A percentile compares a stretch with the other conserved stretches of the same genome.
Conservation (phyloP, 2,888 invertebrate genomes). For the Cephus runcator region DNA sequence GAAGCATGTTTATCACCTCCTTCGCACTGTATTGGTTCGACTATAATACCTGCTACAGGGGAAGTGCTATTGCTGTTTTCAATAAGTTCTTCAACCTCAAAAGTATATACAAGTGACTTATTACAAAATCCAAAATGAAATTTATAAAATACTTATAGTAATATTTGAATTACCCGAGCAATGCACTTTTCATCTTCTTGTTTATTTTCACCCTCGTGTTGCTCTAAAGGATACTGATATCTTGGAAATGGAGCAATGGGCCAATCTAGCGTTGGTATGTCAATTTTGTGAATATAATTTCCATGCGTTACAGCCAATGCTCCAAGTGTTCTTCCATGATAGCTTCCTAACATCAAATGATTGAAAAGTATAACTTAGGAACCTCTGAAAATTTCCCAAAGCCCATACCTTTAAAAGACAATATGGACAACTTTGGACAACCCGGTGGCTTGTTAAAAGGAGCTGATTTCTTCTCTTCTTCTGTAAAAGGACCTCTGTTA, state of each 20-base stretch:
- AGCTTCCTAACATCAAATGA: constrained; percentile 72
- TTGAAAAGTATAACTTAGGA: not conserved
- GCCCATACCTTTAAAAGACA: constrained; percentile 80
- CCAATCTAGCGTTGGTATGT: constrained; percentile 95
- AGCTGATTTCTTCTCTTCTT: constrained; percentile 82
- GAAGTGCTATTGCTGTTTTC: constrained; percentile 71
- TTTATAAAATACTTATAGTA: constrained; percentile 56
- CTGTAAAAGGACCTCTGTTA: constrained; percentile 76
- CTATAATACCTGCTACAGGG: constrained; percentile 90
- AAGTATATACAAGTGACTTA: constrained; percentile 1
- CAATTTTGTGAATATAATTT: constrained; percentile 95
- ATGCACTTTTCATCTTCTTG: constrained; percentile 82
- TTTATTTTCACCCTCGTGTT: constrained; percentile 80
- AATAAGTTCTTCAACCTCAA: constrained; percentile 78
- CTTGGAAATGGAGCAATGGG: constrained; percentile 91
- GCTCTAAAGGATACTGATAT: constrained; percentile 92
- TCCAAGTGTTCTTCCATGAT: constrained; percentile 96
- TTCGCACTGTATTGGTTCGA: constrained; percentile 98
- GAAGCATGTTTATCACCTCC: constrained; percentile 97
- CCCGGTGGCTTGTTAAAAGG: constrained; percentile 90
- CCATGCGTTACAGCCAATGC: constrained; percentile 88
- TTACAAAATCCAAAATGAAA: not conserved
- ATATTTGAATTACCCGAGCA: constrained; percentile 66
- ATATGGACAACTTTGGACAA: constrained; percentile 81
- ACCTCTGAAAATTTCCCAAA: not conserved